phyloP scores from a whole-genome alignment of 2,797 vertebrate genomes.

The Morelia viridis region DNA sequence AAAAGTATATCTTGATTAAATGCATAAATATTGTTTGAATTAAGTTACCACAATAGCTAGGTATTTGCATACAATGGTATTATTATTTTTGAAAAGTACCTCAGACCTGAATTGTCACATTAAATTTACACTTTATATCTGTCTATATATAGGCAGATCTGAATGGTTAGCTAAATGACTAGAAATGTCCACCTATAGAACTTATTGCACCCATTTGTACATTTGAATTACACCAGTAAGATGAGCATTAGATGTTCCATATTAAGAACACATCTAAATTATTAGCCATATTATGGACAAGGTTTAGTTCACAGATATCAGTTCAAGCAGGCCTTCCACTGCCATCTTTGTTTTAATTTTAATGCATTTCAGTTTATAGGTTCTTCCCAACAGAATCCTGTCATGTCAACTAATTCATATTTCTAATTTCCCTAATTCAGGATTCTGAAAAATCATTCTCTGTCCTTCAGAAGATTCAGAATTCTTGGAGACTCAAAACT shows the following conservation, averaged over 20 bases:
- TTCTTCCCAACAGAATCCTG: neutral
- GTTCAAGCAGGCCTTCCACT: neutral
- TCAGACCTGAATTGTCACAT: neutral
- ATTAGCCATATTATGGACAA: neutral
- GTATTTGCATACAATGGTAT: neutral
- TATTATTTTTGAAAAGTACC: neutral
- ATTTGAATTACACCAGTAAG: neutral
- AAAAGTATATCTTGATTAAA: neutral
- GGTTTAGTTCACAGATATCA: neutral
- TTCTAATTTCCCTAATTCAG: neutral
- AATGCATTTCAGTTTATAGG: neutral
- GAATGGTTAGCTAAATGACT: neutral
- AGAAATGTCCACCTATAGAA: neutral
- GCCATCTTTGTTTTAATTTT: no score
- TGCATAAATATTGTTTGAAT: neutral
- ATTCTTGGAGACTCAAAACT: neutral
- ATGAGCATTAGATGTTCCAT: neutral
- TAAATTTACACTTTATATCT: neutral
- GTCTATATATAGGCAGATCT: neutral
- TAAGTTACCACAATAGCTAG: no score
- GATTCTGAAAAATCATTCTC: neutral
- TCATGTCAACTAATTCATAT: neutral
- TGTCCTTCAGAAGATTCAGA: no score
- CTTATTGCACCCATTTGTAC: neutral
- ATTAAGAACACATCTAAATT: neutral